Percentiles rank a stretch among this genome's conserved stretches.
phyloP scores from a whole-genome alignment of 2,113 vertebrate genomes.

The Chlorodrepanis virens region DNA sequence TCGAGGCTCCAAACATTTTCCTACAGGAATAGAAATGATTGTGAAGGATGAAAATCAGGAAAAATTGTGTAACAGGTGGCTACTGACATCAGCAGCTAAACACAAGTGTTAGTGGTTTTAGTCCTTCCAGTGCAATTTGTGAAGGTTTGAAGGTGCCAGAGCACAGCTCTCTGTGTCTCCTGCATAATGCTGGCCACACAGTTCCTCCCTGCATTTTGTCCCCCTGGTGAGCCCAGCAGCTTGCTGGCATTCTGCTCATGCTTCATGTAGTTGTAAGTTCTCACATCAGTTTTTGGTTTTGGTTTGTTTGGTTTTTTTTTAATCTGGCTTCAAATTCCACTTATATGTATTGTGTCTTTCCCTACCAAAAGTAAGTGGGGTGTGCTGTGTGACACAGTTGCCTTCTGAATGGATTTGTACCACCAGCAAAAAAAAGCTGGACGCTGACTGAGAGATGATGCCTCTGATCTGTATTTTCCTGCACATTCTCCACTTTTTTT shows the following conservation, averaged over 20 bases:
- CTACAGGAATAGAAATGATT: neutral
- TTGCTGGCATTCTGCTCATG: neutral
- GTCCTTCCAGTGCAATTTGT: neutral
- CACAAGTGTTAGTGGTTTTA: neutral
- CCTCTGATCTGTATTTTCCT: neutral
- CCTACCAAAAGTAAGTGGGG: neutral
- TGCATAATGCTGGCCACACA: rapidly evolving
- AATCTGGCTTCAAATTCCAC: neutral
- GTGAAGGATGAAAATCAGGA: neutral
- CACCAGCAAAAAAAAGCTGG: neutral
- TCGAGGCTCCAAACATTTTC: neutral
- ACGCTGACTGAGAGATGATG: neutral
- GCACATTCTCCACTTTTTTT: neutral
- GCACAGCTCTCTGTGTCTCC: neutral
- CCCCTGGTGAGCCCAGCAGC: neutral
- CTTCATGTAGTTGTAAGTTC: neutral
- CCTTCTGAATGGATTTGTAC: neutral
- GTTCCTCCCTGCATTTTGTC: neutral
- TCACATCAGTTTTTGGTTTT: neutral
- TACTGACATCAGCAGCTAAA: neutral
- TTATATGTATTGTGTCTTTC: neutral
- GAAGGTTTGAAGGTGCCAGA: neutral
- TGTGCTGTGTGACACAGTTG: neutral
- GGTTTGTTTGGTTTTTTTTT: neutral
- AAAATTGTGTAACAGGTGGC: neutral